Percentiles rank a stretch among this genome's conserved stretches.
Conservation (phyloP, 2,888 invertebrate species). For the Hanleya hanleyi region DNA sequence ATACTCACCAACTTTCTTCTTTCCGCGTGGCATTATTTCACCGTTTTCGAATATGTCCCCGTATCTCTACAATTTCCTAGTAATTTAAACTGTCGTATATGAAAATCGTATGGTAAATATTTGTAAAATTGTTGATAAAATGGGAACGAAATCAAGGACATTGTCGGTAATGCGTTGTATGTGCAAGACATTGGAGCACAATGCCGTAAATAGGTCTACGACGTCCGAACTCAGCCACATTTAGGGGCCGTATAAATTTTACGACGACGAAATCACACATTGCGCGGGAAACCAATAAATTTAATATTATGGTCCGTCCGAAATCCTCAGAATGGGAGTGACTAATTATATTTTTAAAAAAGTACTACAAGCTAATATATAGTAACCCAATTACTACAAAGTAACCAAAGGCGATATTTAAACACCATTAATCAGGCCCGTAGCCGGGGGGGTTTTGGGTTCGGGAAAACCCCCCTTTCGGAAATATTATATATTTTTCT, state of each 20-base stretch:
- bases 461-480: too few species aligned
- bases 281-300: too few species aligned
- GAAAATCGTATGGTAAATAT: constrained; percentile 9
- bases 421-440: too few species aligned
- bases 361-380: too few species aligned
- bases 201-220: constrained; percentile 2
- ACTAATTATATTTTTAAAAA: too few species aligned
- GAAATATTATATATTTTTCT: too few species aligned
- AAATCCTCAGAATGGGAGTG: too few species aligned
- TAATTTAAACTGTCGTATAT: constrained; percentile 8
- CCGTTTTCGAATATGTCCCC: neutral
- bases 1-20: constrained; percentile 6
- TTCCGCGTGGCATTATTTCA: constrained; percentile 11
- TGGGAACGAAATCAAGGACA: neutral
- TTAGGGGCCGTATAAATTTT: neutral
- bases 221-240: neutral
- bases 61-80: constrained; percentile 6
- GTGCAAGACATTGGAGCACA: constrained; percentile 1
- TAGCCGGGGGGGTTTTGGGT: too few species aligned
- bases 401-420: too few species aligned
- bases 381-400: too few species aligned
- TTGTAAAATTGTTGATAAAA: constrained; percentile 3
- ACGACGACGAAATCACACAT: too few species aligned
- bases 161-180: neutral
- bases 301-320: too few species aligned